A percentile compares a stretch with the other conserved stretches of the same genome.
phyloP scores from a whole-genome alignment of 2,113 vertebrate species.

The Ciconia boyciana region DNA sequence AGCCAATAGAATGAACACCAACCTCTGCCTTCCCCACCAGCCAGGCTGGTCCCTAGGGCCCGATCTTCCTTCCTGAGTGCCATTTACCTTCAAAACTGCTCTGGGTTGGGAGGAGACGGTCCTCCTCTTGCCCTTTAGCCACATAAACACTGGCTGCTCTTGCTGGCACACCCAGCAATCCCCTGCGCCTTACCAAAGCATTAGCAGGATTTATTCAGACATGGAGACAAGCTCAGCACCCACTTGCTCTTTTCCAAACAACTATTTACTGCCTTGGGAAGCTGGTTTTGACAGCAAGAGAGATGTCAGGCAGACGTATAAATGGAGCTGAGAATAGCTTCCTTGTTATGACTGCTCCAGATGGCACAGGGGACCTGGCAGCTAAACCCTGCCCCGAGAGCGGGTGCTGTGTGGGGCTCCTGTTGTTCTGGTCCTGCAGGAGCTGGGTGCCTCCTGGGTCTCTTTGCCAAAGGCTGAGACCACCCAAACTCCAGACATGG shows the following conservation, averaged over 20 bases:
- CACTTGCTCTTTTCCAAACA: conserved; percentile 54
- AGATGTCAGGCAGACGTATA: conserved; percentile 3
- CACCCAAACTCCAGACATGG: neutral
- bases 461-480: neutral
- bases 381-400: neutral
- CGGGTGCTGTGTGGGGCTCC: neutral
- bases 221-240: neutral
- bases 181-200: neutral
- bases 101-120: neutral
- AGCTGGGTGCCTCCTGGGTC: neutral
- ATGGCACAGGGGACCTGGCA: neutral
- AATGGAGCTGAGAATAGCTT: conserved; percentile 39
- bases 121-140: neutral
- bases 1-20: neutral
- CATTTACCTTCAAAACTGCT: neutral
- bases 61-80: neutral
- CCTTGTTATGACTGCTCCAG: conserved; percentile 6
- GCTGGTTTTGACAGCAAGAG: conserved; percentile 34
- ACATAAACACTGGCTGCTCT: neutral
- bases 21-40: neutral
- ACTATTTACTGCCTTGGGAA: conserved; percentile 35
- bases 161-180: neutral
- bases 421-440: neutral
- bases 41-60: neutral
- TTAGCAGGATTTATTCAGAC: conserved; percentile 7